Conservation (phyloP, 2,797 vertebrate species). For the Thaleichthys pacificus region DNA sequence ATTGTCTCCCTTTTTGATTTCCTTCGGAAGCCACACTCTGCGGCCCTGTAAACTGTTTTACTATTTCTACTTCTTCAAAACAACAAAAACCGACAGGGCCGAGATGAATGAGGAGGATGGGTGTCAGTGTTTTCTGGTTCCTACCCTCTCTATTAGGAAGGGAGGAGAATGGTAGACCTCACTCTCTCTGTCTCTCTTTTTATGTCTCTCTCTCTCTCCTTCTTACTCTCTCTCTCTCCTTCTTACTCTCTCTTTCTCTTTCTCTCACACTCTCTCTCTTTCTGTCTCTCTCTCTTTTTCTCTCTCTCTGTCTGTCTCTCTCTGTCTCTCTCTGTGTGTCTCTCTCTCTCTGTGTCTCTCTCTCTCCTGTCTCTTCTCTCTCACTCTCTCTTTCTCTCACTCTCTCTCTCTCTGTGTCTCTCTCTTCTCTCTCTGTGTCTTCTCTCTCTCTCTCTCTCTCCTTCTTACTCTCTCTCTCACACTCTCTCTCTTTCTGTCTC, state of each 20-base stretch:
- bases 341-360: background rate
- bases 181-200: background rate
- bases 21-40: constrained; percentile 78
- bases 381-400: background rate
- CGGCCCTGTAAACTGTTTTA: constrained; percentile 74
- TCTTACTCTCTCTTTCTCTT: background rate
- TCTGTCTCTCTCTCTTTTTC: constrained; percentile 1
- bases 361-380: constrained; percentile 6
- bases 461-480: too few relatives aligned
- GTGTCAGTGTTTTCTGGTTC: constrained; percentile 26
- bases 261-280: background rate
- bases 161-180: constrained; percentile 1
- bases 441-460: background rate
- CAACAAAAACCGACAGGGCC: background rate
- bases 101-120: constrained; percentile 25
- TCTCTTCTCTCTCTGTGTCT: background rate
- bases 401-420: background rate
- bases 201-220: background rate
- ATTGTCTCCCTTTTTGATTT: constrained; percentile 90
- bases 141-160: constrained; percentile 30
- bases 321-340: background rate
- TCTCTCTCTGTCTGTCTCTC: background rate
- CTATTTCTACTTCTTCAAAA: constrained; percentile 74
- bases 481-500: background rate
- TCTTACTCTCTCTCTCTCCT: background rate